These are phyloP conservation scores for Mus musculus DNA, from an alignment of 2,113 vertebrate genomes.

Conservation along the genomic window DNA sequence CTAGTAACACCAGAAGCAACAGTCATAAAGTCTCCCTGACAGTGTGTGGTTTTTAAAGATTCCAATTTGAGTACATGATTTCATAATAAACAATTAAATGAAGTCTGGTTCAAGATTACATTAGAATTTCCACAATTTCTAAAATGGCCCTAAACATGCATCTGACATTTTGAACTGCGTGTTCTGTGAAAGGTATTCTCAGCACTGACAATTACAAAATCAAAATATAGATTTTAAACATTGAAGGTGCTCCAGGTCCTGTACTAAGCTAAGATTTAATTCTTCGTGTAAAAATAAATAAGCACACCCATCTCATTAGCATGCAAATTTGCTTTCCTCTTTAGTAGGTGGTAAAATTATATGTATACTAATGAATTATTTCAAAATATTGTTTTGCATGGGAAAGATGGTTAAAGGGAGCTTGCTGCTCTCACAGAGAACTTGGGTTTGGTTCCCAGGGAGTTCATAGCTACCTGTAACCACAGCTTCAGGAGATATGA, in stretches of 20 bases:
- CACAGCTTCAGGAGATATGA: neutral
- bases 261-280: neutral
- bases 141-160: neutral
- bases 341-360: constrained; percentile 14
- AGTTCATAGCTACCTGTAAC: neutral
- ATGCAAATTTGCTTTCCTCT: neutral
- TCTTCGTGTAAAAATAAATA: neutral
- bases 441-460: neutral
- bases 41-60: neutral
- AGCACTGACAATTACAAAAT: neutral
- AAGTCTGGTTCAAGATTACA: neutral
- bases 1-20: neutral
- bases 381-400: neutral
- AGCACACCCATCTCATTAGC: neutral
- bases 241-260: neutral
- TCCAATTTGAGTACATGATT: neutral
- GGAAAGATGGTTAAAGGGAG: neutral
- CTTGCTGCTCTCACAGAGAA: neutral
- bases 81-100: neutral
- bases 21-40: neutral
- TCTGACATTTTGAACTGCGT: neutral
- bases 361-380: neutral
- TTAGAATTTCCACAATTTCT: neutral
- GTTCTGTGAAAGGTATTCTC: neutral
- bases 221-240: neutral